Percentiles rank a stretch among this genome's conserved stretches.
Conservation (phyloP, 35 echinoderm and acorn worm species). For the Lytechinus variegatus region DNA sequence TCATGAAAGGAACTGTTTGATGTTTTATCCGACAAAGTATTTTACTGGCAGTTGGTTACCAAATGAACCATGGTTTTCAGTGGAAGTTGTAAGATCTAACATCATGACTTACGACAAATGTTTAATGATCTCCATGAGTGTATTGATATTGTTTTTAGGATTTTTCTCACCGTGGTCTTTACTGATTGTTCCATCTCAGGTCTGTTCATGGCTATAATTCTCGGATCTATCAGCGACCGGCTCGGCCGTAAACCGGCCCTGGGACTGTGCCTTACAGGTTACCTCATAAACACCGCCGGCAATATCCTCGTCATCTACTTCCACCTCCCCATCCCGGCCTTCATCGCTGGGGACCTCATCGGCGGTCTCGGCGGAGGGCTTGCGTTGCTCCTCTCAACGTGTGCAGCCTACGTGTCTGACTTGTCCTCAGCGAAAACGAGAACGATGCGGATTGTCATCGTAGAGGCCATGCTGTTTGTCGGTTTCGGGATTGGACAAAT, state of each 20-base stretch:
- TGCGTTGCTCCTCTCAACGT: neutral
- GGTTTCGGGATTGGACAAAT: slow-evolving; percentile 19
- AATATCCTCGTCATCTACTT: slow-evolving; percentile 2
- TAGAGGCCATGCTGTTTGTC: neutral
- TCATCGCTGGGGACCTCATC: neutral
- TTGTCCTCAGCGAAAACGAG: neutral
- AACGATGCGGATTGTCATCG: slow-evolving; percentile 9
- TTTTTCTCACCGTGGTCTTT: neutral
- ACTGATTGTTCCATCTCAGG: neutral
- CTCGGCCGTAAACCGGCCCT: slow-evolving; percentile 42
- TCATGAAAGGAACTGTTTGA: no score
- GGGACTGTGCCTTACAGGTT: neutral
- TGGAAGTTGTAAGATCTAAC: no score
- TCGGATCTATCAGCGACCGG: slow-evolving; percentile 22
- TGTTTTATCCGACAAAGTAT: no score
- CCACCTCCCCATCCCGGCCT: neutral
- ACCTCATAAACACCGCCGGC: no score
- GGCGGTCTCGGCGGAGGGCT: neutral
- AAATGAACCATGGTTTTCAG: no score
- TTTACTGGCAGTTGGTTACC: no score
- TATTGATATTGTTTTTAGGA: no score
- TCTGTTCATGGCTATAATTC: slow-evolving; percentile 18
- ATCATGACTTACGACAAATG: no score
- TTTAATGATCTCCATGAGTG: no score
- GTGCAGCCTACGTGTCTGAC: slow-evolving; percentile 15